These are phyloP conservation scores for Nesospiza acunhae DNA, from an alignment of 2,113 vertebrate species.

Conservation along the genomic window DNA sequence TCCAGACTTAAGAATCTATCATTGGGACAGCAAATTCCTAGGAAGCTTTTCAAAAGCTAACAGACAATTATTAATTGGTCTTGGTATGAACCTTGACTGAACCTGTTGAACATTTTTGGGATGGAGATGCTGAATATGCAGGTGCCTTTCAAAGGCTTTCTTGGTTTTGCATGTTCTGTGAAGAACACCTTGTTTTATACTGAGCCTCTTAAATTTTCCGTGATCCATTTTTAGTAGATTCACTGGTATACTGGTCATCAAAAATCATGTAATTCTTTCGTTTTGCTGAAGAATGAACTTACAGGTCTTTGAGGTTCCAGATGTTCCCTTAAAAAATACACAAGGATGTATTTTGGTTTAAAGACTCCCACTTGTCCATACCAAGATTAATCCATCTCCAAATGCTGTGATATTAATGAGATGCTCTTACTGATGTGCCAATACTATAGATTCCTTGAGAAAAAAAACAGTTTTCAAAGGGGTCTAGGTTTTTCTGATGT, in stretches of 20 bases:
- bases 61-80: neutral
- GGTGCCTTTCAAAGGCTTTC: neutral
- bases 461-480: neutral
- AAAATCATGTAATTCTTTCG: neutral
- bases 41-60: constrained; percentile 68
- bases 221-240: neutral
- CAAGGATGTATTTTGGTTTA: neutral
- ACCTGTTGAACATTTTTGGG: neutral
- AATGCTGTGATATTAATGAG: neutral
- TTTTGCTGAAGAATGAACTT: neutral
- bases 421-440: no score
- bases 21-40: constrained; percentile 43
- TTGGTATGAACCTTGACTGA: neutral
- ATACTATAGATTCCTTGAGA: neutral
- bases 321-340: neutral
- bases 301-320: neutral
- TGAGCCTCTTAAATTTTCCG: neutral
- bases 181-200: neutral
- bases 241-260: neutral
- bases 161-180: neutral
- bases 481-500: neutral
- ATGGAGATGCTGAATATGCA: neutral
- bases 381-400: neutral
- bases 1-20: constrained; percentile 62
- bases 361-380: neutral